Evolutionary conservation across 2,113 vertebrate species (phyloP), one percentile per base, ranked within the genome.

Genomic region (Campylorhamphus procurvoides): DNA sequence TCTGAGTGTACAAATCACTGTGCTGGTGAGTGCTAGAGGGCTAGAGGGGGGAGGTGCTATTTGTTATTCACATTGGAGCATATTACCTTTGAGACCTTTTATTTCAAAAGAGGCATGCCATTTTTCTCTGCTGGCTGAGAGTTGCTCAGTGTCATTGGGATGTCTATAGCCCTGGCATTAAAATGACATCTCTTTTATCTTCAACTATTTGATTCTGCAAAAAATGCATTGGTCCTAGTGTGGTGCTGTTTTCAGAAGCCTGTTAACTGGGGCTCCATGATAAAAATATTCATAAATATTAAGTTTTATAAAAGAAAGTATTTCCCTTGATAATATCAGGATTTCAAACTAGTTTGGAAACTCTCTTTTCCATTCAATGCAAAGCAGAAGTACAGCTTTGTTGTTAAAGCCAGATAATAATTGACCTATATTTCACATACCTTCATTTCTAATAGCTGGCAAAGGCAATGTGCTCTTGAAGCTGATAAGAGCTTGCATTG

Each of bases 391-490:
- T 33, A 49, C 46, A 52, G 33, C 62, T 96, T 93, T 91, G 50
- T 72, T 75, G 55, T 71, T 56, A 83, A 78, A 89, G 27, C 7
- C 60, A 94, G 71, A 85, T 73, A 87, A 81, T 81, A 92, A 93
- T 49, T 94, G 90, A 59, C 78, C 88, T 86, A 84, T 68, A 93
- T 94, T 95, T 96, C 85, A 49, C 40, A 44, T 49, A 88, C 13
- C 17, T 92, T 87, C 42, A 53, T 64, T 89, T 72, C 64, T 74
- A 55, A 69, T 82, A 86, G 49, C 33, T 79, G 55, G 44, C 59
- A 77, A 89, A 80, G 53, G 18, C 46, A 74, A 15, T 56, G 44
- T 1, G 1, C 4, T 86, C 58, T 69, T 78, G 83, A 82, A 82
- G 29, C 18, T 68, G n/a, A 33, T 67, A 84, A 88, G 42, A 89